Base-by-base conservation (phyloP, 2,113 vertebrate genomes). In the Ahaetulla prasina region DNA sequence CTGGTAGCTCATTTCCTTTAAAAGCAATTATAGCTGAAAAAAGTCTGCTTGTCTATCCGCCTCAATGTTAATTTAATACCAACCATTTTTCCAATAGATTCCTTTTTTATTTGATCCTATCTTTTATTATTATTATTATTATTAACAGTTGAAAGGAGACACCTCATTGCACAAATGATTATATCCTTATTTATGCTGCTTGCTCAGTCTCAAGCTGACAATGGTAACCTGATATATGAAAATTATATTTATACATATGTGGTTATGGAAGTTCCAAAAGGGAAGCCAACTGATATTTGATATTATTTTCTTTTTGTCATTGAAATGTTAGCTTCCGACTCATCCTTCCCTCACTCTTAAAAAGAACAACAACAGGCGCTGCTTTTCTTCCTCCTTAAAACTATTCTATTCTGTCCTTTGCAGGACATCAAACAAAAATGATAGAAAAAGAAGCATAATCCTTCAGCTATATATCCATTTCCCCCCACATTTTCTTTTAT, bases 161-260 rank as follows among this genome's bases (percentile, higher is more conserved):
- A 92, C 88, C 92, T 92, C 92, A 92, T 92, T 92, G 86, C 88
- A 92, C 88, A 86, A 92, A 92, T 90, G 74, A 90, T 92, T 92
- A 86, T 92, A 80, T 92, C 85, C 68, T 89, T 84, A 92, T 92
- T 92, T 80, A 43, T 63, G 80, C 89, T 86, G 88, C 92, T 92
- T 92, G 88, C 88, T 90, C 88, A 85, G 35, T 63, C 80, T 63
- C 92, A 60, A 45, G 39, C 88, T 90, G 92, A 92, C 88, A 92
- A 92, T 92, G 45, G 88, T 86, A 92, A 92, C 54, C 39, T 92
- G 90, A 92, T 85, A 54, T 89, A 89, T 92, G 92, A 92, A 90
- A 92, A 92, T 92, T 89, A 89, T 90, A 92, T 92, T 92, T 92
- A 90, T 92, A 63, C n/a, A 86, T 92, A 86, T 92, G 88, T 92